Base-by-base conservation (phyloP, 1,140 invertebrate genomes). In the Drosophila subobscura region DNA sequence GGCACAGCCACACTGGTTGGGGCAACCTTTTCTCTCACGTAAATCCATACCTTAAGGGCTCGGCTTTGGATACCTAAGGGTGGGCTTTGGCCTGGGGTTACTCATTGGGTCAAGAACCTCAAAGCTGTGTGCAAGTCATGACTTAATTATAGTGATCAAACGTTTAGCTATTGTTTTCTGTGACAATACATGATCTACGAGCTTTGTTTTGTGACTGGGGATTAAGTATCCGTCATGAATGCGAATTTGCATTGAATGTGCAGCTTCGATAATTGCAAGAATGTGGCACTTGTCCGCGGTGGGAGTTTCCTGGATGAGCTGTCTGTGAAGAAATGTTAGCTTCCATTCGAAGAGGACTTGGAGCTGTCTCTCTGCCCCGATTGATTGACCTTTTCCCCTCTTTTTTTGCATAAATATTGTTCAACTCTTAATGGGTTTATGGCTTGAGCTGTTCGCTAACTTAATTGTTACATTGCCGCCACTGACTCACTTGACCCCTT, bases 1-100 rank as follows among this genome's bases (percentile, higher is more conserved):
- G 14, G 7, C 46, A 4, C 3, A 23, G 59, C 25, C 64, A 80
- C 81, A 81, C 66, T 83, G 79, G 65, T 46, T 42, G 45, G 12
- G 41, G 49, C 7, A 53, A 74, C 52, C 58, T 50, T 29, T 53
- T 67, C 25, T 50, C 37, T 27, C 4, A 37, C 4, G 33, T 1
- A 37, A 37, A 4, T 12, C 3, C 33, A n/a, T 25, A 42, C 22
- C 14, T 44, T 52, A 40, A 2, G 20, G 4, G 8, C n/a, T 0
- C 7, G n/a, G 8, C 37, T 42, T 22, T 2, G 5, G 37, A 6
- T 29, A 6, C 8, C 29, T 3, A 10, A 8, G 29, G 29, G 7
- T 33, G 8, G 5, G 7, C 29, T 33, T 12, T 37, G 40, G 16
- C 0, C 20, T 10, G 47, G 29, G 47, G 12, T 20, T 20, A 53